Evolutionary conservation across 2,797 vertebrate genomes (phyloP), one percentile per base, ranked within the genome.

Genomic region (Menidia menidia): DNA sequence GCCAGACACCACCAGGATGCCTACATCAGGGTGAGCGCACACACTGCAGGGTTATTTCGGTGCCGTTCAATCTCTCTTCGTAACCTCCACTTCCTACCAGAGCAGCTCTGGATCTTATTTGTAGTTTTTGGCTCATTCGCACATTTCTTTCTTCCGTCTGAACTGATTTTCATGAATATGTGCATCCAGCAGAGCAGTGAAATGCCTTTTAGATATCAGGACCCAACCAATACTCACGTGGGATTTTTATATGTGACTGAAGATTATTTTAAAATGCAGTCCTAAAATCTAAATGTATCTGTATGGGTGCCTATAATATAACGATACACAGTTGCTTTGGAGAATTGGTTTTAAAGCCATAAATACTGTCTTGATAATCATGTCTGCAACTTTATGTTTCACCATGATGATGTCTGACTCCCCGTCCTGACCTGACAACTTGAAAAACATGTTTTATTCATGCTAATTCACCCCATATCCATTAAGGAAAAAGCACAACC

Each of bases 1-100:
- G 97, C 97, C 75, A 96, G 95, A 81, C 96, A 98, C 75, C 97
- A 98, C 64, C 97, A 98, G 87, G 98, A 99, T 52, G 94, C 97
- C 52, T 99, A 98, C 79, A 96, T 99, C 88, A 93, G 97, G 94
- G 97, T 98, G 91, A 96, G 95, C 39, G 48, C 55, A 51, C 65
- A 71, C 65, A 18, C 31, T 6, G 56, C 69, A 58, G 15, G 30
- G 51, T 30, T 19, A 18, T 63, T 60, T 77, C 48, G 19, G 2
- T 51, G 18, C 15, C 51, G 47, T 53, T 53, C 3, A 15, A 53
- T 14, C 19, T 31, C 51, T 53, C 51, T 15, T 53, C 9, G 14
- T 53, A 30, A 32, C 51, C 51, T 53, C 6, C 11, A 53, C 51
- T 32, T 60, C 52, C 61, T 25, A 52, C 44, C 15, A 57, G 60